Base-by-base conservation (phyloP, 2,888 invertebrate genomes). In the Erannis defoliaria region DNA sequence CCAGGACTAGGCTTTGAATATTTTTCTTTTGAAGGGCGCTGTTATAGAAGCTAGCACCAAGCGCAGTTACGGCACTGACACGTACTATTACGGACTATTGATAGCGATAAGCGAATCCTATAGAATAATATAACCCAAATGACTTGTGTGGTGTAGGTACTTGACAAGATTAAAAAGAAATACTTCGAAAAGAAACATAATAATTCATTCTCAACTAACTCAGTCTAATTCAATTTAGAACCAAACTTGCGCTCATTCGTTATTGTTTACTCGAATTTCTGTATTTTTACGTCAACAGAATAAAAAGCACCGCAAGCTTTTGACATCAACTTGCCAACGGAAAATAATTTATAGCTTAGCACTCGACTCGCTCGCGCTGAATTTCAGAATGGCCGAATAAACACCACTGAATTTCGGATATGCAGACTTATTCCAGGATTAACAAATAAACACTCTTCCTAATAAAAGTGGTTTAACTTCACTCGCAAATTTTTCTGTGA, bases 301-400 rank as follows among this genome's bases (percentile, higher is more conserved):
- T 65, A 67, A 64, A 66, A 56, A 45, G 58, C 51, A 62, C 65
- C 54, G 37, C 58, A 68, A 68, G 67, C 58, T 72, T 71, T 68
- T 73, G 74, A 72, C 72, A 68, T 64, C 71, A 75, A 75, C 72
- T 77, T 75, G 71, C 71, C 70, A 70, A 60, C 68, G 54, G 73
- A 73, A 80, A 80, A 78, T 81, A 79, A 84, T 81, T 84, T 84
- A 84, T 82, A 31, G 81, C 71, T 63, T 59, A 65, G 67, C 55
- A 72, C 75, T 73, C 69, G 71, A 67, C 65, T 70, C 71, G 71
- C 66, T 72, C 71, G 67, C 66, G 68, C 43, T 57, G 42, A 42
- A 49, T 63, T 55, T 54, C 55, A 58, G 62, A 55, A 59, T 49
- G 50, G 61, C 55, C 64, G 65, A 71, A 72, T 69, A 71, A 73